phyloP scores from a whole-genome alignment of 2,113 vertebrate genomes.

The Orycteropus afer region DNA sequence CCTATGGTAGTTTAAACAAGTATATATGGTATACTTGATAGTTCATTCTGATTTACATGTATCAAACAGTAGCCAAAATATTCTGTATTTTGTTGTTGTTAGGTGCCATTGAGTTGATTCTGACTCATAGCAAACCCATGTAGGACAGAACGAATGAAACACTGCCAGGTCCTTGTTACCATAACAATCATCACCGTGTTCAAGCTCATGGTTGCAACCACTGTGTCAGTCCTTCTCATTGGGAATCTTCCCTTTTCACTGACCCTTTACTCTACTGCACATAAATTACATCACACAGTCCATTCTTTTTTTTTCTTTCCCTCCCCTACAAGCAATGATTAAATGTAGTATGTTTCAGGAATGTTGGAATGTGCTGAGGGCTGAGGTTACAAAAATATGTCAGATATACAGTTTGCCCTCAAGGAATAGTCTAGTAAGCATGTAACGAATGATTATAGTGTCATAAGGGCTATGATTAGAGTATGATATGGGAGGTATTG shows the following conservation, averaged over 20 bases:
- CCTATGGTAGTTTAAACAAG: not conserved
- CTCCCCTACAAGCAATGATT: slow-evolving; percentile 9
- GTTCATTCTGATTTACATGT: slow-evolving; percentile 5
- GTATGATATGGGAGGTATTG: not conserved
- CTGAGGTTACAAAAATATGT: slow-evolving; percentile 72
- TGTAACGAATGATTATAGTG: slow-evolving; percentile 39
- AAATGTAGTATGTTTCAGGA: slow-evolving; percentile 30
- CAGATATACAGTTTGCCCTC: slow-evolving; percentile 48
- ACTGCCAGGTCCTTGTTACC: not conserved
- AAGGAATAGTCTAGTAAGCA: slow-evolving; percentile 63
- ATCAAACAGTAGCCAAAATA: not conserved
- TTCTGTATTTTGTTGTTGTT: not conserved
- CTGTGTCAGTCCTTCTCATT: not conserved
- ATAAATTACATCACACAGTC: not conserved
- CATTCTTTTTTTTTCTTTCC: not conserved
- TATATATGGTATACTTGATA: not conserved
- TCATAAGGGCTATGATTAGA: slow-evolving; percentile 10
- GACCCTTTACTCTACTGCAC: not conserved
- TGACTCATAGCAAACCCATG: no score
- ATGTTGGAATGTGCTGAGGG: slow-evolving; percentile 45
- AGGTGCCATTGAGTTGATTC: no score
- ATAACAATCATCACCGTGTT: not conserved
- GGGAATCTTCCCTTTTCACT: not conserved
- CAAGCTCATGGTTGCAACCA: not conserved
- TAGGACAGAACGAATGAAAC: not conserved